Evolutionary conservation across 37 sponge, comb jelly and placozoan genomes (phyloP).

Genomic region (Amphimedon queenslandica): DNA sequence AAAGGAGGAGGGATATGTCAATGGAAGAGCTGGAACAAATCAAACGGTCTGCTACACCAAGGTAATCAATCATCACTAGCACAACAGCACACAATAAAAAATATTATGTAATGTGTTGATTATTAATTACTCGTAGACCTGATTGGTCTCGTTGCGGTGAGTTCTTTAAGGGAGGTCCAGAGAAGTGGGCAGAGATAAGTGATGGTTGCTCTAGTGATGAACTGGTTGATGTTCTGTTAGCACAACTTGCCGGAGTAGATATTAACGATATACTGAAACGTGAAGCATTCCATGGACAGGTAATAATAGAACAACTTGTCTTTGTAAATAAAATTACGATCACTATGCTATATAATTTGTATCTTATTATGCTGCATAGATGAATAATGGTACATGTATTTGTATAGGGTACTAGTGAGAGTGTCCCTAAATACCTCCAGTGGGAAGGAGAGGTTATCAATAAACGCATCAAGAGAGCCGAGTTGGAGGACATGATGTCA

Average conservation of each 20-base stretch:
- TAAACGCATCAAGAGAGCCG: constrained; percentile 36
- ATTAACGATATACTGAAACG: constrained; percentile 43
- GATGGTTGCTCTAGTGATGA: constrained; percentile 80
- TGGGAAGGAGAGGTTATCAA: constrained; percentile 66
- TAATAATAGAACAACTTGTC: neutral
- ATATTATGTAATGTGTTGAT: neutral
- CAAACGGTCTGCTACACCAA: constrained; percentile 83
- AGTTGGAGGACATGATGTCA: constrained; percentile 52
- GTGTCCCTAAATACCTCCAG: constrained; percentile 74
- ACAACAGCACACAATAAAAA: neutral
- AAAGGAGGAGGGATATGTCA: constrained; percentile 46
- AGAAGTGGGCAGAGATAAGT: constrained; percentile 68
- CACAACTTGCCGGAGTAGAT: constrained; percentile 73
- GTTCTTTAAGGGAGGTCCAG: constrained; percentile 73
- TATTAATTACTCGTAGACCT: constrained; percentile 46
- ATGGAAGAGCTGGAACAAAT: constrained; percentile 30
- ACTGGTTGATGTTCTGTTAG: constrained; percentile 82
- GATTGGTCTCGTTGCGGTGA: constrained; percentile 79
- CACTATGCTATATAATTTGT: neutral
- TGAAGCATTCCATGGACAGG: constrained; percentile 74
- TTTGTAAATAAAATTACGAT: neutral
- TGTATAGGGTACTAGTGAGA: constrained; percentile 64
- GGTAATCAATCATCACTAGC: constrained; percentile 12
- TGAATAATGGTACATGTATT: neutral
- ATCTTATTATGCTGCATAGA: neutral